Base-by-base conservation (phyloP, 2,797 vertebrate genomes). In the Leptoclinus maculatus region DNA sequence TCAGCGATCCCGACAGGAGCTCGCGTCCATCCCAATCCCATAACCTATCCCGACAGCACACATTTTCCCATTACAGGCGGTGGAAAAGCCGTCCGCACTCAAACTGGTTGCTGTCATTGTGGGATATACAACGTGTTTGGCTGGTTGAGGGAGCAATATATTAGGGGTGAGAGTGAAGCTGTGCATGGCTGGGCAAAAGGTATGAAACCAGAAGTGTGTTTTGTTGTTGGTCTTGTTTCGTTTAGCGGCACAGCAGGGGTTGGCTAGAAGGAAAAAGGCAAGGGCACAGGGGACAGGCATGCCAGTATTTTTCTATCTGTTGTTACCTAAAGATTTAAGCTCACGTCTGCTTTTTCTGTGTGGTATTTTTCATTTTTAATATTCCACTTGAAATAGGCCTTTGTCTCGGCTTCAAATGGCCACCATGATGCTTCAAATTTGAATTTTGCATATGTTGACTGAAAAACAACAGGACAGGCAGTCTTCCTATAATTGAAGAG, bases 1-100 rank as follows among this genome's bases (percentile, higher is more conserved):
- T 94, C 88, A 83, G 91, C 90, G 73, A 78, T 90, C 88, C 91
- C 92, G 87, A 93, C 95, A 93, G 92, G 91, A 93, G 88, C 92
- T 87, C 80, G 62, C 77, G 83, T 93, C 94, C 91, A 88, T 94
- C 91, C 87, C 94, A 90, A 94, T 94, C 93, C 92, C 84, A 86
- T 94, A 93, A 94, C 94, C 93, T 90, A 89, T 94, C 93, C 93
- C 86, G 91, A 94, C 93, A 93, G 91, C 82, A 76, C 89, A 90
- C 93, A 89, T 94, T 95, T 95, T 94, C 93, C 94, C 92, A 95
- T 95, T 96, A 95, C 87, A 51, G 91, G 62, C 77, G 57, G 83
- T 80, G 83, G 92, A 91, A 93, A 93, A 93, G 87, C 87, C 83
- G 92, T 93, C 89, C 78, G 56, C 82, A 67, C 88, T 82, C 74